Evolutionary conservation across 2,888 invertebrate genomes (phyloP).

Genomic region (Epirrhoe tristata): DNA sequence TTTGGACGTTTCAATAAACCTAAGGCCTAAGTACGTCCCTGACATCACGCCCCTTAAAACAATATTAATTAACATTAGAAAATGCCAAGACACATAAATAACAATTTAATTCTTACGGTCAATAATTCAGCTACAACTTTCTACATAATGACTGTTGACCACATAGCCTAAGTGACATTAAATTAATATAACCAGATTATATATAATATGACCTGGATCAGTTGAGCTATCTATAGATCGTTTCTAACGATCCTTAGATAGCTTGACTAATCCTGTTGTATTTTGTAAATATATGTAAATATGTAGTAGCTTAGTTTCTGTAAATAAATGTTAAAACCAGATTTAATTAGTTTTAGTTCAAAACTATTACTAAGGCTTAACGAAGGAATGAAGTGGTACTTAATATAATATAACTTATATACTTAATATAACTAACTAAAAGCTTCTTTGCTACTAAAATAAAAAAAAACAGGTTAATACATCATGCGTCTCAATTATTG

Average conservation of each 20-base stretch:
- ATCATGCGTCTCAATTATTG: no score
- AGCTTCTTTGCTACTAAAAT: no score
- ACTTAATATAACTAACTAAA: no score
- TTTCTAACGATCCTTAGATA: no score
- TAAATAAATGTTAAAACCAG: no score
- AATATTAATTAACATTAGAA: constrained; percentile 35
- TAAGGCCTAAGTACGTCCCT: constrained; percentile 14
- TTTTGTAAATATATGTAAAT: no score
- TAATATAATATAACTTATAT: neutral
- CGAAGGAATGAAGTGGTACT: neutral
- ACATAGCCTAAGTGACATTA: constrained; percentile 36
- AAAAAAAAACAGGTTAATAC: no score
- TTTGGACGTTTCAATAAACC: neutral
- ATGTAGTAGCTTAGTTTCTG: no score
- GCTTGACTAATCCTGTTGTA: no score
- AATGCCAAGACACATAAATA: constrained; percentile 35
- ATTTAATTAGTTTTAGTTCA: constrained; percentile 31
- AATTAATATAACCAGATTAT: constrained; percentile 49
- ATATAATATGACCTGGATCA: no score
- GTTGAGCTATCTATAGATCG: no score
- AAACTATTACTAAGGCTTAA: neutral
- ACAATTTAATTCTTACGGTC: constrained; percentile 31
- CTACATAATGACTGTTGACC: constrained; percentile 52
- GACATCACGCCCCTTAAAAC: constrained; percentile 36
- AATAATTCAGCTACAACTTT: constrained; percentile 60